A percentile compares a stretch with the other conserved stretches of the same genome.
Evolutionary conservation across 2,888 invertebrate genomes (phyloP).

Genomic region (Troilus luridus): DNA sequence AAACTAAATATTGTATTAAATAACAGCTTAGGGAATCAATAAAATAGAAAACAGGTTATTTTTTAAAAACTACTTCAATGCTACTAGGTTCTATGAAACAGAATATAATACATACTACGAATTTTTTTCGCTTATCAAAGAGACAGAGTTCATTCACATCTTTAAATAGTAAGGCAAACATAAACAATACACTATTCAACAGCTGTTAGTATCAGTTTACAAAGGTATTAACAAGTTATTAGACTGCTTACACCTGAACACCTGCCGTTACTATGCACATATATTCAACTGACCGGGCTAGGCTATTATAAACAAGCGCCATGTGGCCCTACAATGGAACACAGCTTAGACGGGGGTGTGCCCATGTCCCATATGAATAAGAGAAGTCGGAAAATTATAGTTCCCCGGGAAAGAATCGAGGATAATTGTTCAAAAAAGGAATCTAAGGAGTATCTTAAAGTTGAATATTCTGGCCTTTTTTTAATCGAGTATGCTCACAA

Average conservation of each 20-base stretch:
- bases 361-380: not conserved
- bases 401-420: not conserved
- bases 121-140: too few species aligned
- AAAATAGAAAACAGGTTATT: too few species aligned
- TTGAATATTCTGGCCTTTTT: not conserved
- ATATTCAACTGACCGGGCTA: slow-evolving; percentile 6
- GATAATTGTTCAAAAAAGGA: too few species aligned
- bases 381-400: not conserved
- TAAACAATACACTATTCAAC: not conserved
- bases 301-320: not conserved
- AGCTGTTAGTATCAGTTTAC: not conserved
- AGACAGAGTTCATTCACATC: not conserved
- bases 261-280: not conserved
- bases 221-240: slow-evolving; percentile 27
- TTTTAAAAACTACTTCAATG: too few species aligned
- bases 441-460: not conserved
- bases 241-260: not conserved
- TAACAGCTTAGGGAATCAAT: too few species aligned
- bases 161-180: not conserved
- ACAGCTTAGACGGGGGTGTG: not conserved
- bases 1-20: too few species aligned
- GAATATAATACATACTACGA: too few species aligned
- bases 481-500: too few species aligned
- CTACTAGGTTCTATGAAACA: too few species aligned
- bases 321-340: not conserved